These are phyloP conservation scores for Phaethon lepturus DNA, from an alignment of 2,113 vertebrate genomes.

Conservation along the genomic window DNA sequence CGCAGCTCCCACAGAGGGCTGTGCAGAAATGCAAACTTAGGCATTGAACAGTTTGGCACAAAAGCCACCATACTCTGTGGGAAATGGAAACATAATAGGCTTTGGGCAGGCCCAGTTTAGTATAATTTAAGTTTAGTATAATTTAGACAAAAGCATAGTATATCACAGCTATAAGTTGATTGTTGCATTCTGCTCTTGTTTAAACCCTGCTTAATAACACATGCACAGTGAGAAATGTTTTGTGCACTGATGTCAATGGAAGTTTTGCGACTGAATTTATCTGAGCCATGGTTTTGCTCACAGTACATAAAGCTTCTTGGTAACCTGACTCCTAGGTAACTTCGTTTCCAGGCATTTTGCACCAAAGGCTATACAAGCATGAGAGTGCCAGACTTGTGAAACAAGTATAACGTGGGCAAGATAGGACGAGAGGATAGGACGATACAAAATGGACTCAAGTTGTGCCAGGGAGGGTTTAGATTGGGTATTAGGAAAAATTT, in stretches of 20 bases:
- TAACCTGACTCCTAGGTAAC: neutral
- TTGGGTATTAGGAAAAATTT: too few species aligned
- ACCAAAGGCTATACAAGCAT: neutral
- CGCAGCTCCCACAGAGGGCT: rapidly evolving
- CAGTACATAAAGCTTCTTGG: neutral
- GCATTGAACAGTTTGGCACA: neutral
- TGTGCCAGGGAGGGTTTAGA: too few species aligned
- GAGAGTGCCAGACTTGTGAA: neutral
- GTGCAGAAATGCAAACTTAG: neutral
- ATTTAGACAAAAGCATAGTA: neutral
- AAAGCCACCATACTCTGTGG: neutral
- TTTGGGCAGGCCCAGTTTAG: neutral
- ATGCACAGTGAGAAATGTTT: neutral
- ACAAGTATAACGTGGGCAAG: neutral
- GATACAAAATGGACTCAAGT: too few species aligned
- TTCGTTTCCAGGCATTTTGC: neutral
- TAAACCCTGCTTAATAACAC: neutral
- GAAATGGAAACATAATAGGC: neutral
- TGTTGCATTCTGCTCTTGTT: neutral
- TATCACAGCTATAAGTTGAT: neutral
- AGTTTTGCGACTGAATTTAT: neutral
- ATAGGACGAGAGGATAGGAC: too few species aligned
- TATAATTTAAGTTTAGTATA: neutral
- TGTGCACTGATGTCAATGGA: neutral
- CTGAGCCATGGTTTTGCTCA: neutral